Evolutionary conservation across 2,888 invertebrate species (phyloP).

Genomic region (Leptinotarsa rubiginosa): DNA sequence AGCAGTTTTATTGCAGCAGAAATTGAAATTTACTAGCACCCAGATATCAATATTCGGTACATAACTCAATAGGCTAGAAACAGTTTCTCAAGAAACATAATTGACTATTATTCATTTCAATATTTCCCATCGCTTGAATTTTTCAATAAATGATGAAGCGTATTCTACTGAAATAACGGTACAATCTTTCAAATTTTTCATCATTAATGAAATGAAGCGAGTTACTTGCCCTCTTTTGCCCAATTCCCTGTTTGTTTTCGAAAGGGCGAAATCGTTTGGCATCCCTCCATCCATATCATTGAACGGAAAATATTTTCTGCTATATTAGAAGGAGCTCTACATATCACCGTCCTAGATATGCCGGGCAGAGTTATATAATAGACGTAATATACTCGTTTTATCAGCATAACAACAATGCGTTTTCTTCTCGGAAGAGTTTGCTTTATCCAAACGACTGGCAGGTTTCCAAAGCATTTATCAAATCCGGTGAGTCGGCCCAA

Average conservation of each 20-base stretch:
- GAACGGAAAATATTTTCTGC: neutral
- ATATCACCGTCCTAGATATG: neutral
- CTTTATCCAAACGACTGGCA: neutral
- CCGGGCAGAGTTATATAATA: neutral
- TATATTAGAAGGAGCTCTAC: neutral
- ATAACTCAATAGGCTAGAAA: no score
- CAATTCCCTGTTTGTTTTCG: neutral
- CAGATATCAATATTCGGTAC: no score
- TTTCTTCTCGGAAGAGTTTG: neutral
- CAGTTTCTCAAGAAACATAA: no score
- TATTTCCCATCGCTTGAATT: neutral
- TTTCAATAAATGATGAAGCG: neutral
- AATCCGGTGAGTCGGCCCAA: neutral
- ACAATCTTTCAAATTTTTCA: neutral
- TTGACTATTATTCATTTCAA: no score
- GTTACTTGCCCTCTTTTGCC: neutral
- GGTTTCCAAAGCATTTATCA: conserved; percentile 1
- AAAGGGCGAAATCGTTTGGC: neutral
- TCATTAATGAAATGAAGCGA: neutral
- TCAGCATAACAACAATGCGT: neutral
- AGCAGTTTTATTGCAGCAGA: no score
- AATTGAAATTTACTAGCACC: no score
- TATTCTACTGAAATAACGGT: neutral
- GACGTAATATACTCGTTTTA: neutral
- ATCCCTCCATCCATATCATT: neutral